These are phyloP conservation scores for Pimephales promelas DNA, from an alignment of 2,113 vertebrate genomes.

Conservation along the genomic window DNA sequence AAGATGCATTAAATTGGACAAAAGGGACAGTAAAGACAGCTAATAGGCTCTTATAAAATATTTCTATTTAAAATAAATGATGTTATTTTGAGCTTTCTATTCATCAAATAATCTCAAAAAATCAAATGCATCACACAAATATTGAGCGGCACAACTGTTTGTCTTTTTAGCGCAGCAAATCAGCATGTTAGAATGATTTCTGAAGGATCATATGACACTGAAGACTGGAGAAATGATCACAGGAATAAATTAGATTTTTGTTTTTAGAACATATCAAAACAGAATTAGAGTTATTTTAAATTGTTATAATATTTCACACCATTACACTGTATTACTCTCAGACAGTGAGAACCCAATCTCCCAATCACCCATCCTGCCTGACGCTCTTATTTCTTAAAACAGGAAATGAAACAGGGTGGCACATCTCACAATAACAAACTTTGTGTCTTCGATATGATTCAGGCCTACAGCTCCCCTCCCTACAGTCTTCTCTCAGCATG, in stretches of 20 bases:
- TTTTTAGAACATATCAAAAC: not conserved
- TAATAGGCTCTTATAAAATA: not conserved
- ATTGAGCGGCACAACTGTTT: not conserved
- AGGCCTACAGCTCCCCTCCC: constrained; percentile 7
- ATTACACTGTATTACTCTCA: too few species aligned
- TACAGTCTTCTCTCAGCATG: not conserved
- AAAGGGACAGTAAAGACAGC: not conserved
- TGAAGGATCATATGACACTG: not conserved
- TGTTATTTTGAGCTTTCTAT: too few species aligned
- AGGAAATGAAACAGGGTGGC: not conserved
- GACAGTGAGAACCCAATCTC: not conserved
- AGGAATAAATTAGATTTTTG: not conserved
- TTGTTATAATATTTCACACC: not conserved
- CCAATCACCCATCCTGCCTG: not conserved
- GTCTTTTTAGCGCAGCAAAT: not conserved
- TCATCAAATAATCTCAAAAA: not conserved
- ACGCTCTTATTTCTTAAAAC: not conserved
- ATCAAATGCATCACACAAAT: not conserved
- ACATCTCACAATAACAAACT: not conserved
- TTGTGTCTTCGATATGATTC: constrained; percentile 4
- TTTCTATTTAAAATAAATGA: too few species aligned
- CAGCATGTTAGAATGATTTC: not conserved
- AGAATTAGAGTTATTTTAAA: not conserved
- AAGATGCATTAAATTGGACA: not conserved
- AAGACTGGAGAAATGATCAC: not conserved